These are phyloP conservation scores for Campopleginae sp. DNA, from an alignment of 2,888 invertebrate genomes.

Conservation along the genomic window DNA sequence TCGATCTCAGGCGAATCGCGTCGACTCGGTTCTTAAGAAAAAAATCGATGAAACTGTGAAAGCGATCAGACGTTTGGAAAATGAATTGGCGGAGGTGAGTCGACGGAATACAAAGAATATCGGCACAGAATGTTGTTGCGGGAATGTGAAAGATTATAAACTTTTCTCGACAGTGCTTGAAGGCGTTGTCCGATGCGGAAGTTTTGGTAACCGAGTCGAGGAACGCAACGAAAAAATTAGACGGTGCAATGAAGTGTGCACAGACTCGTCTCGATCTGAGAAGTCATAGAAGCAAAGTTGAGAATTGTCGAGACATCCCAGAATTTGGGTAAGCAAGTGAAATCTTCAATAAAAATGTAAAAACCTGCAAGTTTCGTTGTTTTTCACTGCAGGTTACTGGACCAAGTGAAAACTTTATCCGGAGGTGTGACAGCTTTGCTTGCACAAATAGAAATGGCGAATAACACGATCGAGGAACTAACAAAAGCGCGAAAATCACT, in stretches of 20 bases:
- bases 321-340: slow-evolving; percentile 64
- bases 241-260: slow-evolving; percentile 70
- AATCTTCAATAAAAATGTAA: not conserved
- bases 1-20: slow-evolving; percentile 85
- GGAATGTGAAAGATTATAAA: not conserved
- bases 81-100: slow-evolving; percentile 64
- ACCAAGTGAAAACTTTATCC: slow-evolving; percentile 78
- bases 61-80: slow-evolving; percentile 65
- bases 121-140: not conserved
- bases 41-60: slow-evolving; percentile 78
- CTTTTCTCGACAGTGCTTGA: slow-evolving; percentile 61
- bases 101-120: not conserved
- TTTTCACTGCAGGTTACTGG: slow-evolving; percentile 75
- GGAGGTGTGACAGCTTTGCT: slow-evolving; percentile 76
- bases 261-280: slow-evolving; percentile 66
- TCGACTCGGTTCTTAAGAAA: slow-evolving; percentile 85
- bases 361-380: not conserved
- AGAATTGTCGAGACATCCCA: slow-evolving; percentile 69
- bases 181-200: slow-evolving; percentile 65
- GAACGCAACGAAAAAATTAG: slow-evolving; percentile 62
- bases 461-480: slow-evolving; percentile 77
- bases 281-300: slow-evolving; percentile 62
- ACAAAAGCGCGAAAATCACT: slow-evolving; percentile 76
- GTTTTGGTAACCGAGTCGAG: slow-evolving; percentile 56
- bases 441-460: slow-evolving; percentile 80